phyloP scores from a whole-genome alignment of 2,888 invertebrate species.

The Habroteleia sp. region DNA sequence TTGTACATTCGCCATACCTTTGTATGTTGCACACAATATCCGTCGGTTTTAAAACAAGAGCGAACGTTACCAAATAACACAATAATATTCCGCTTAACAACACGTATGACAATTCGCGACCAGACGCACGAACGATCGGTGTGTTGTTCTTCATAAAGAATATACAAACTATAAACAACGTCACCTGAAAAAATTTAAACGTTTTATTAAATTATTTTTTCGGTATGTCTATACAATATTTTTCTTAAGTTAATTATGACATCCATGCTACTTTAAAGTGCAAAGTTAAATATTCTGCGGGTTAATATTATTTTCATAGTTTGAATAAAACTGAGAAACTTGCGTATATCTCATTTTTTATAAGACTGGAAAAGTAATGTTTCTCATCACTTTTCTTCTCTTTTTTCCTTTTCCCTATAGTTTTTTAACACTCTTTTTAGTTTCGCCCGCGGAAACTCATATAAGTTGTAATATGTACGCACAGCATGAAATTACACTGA shows the following conservation, averaged over 20 bases:
- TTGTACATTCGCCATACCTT: constrained; percentile 83
- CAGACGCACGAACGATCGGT: constrained; percentile 98
- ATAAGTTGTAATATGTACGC: too few relatives aligned
- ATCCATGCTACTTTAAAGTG: constrained; percentile 8
- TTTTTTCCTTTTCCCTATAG: too few relatives aligned
- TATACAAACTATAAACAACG: constrained; percentile 88
- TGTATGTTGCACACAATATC: constrained; percentile 95
- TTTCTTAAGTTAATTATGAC: background rate
- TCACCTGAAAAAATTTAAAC: constrained; percentile 68
- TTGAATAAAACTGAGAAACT: constrained; percentile 5
- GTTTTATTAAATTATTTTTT: background rate
- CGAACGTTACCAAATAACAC: constrained; percentile 96
- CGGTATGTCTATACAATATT: background rate
- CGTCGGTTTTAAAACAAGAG: constrained; percentile 91
- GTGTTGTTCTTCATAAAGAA: constrained; percentile 95
- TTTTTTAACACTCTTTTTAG: too few relatives aligned
- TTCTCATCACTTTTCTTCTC: too few relatives aligned
- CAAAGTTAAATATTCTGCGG: background rate
- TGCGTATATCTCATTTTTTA: constrained; percentile 10
- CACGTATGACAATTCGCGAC: constrained; percentile 93
- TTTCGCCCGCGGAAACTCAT: too few relatives aligned
- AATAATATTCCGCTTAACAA: constrained; percentile 93
- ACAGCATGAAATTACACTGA: too few relatives aligned
- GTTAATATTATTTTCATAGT: background rate
- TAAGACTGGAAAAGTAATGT: background rate